These are phyloP conservation scores for Paratrypauchen microcephalus DNA, from an alignment of 2,797 vertebrate species.

Conservation along the genomic window DNA sequence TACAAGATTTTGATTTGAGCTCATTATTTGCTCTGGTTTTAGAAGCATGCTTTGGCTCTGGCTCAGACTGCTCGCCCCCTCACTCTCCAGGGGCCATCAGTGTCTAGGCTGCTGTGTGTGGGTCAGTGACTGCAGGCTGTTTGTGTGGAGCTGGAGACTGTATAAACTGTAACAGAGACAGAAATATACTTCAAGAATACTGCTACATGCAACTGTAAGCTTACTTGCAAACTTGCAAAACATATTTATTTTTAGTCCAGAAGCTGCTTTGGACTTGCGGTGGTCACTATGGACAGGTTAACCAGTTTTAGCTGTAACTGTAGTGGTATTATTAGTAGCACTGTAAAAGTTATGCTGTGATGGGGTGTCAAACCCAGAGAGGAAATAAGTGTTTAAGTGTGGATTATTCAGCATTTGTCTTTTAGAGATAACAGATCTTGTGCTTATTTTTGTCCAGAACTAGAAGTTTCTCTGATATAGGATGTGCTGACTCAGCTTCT, in stretches of 20 bases:
- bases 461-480: not conserved
- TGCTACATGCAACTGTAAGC: not conserved
- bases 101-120: constrained; percentile 57
- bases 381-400: not conserved
- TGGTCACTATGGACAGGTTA: not conserved
- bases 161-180: constrained; percentile 39
- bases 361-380: too few species aligned
- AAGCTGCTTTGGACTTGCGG: not conserved
- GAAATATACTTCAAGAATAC: constrained; percentile 11
- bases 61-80: constrained; percentile 45
- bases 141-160: constrained; percentile 51
- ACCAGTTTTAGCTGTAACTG: not conserved
- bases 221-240: not conserved
- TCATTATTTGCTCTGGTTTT: constrained; percentile 11
- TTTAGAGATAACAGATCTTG: not conserved
- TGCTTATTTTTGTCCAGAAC: not conserved
- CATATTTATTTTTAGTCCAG: constrained; percentile 7
- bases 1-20: constrained; percentile 8
- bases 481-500: not conserved
- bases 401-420: not conserved
- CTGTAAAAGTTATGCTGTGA: not conserved
- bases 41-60: constrained; percentile 53
- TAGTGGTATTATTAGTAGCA: not conserved
- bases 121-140: constrained; percentile 64
- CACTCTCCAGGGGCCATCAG: constrained; percentile 42